Evolutionary conservation across 2,113 vertebrate species (phyloP).

Genomic region (Atractosteus spatula): DNA sequence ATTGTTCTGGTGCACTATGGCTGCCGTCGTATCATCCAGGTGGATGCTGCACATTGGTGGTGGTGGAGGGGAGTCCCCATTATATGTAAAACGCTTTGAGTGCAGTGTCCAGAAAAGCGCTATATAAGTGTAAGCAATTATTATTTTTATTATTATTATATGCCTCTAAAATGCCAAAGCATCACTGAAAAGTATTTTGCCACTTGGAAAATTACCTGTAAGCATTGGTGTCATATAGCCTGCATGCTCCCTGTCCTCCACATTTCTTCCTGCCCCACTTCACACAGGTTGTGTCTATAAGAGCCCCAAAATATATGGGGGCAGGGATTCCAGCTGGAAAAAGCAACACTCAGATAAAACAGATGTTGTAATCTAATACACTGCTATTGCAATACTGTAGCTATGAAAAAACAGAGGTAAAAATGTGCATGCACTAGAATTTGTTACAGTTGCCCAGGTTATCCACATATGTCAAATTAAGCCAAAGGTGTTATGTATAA

Average conservation of each 20-base stretch:
- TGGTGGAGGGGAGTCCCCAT: no score
- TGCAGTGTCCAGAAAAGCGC: no score
- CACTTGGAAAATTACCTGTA: slow-evolving; percentile 72
- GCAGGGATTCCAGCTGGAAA: slow-evolving; percentile 86
- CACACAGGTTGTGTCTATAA: slow-evolving; percentile 87
- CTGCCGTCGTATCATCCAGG: no score
- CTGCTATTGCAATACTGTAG: neutral
- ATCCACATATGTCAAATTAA: neutral
- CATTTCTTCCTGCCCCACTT: slow-evolving; percentile 86
- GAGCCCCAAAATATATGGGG: slow-evolving; percentile 87
- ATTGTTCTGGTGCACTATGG: no score
- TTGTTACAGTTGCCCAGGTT: neutral
- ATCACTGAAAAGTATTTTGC: neutral
- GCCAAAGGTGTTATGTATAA: neutral
- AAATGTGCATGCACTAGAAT: neutral
- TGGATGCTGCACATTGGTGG: no score
- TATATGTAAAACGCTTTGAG: no score
- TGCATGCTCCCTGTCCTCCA: slow-evolving; percentile 81
- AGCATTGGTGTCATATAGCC: slow-evolving; percentile 81
- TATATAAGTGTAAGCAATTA: no score
- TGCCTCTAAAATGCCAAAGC: neutral
- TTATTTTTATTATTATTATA: neutral
- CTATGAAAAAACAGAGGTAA: neutral
- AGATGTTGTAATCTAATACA: neutral
- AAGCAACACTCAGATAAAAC: neutral